phyloP scores from a whole-genome alignment of 2,113 vertebrate genomes.

The Martes martes region DNA sequence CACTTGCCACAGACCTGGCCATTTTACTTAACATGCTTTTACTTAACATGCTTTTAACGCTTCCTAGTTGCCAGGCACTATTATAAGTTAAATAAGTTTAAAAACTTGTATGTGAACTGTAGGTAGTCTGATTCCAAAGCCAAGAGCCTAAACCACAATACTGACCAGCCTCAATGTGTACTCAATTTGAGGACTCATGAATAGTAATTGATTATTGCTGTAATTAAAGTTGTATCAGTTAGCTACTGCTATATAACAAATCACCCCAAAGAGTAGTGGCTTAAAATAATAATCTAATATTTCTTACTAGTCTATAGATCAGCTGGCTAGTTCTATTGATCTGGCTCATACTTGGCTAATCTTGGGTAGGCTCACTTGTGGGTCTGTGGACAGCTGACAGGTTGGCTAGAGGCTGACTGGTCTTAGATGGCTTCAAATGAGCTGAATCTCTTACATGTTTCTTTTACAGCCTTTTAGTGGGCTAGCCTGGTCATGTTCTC shows the following conservation, averaged over 20 bases:
- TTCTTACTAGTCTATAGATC: background rate
- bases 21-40: conserved; percentile 1
- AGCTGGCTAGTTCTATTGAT: background rate
- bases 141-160: background rate
- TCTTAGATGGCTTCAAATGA: background rate
- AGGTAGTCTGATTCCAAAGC: background rate
- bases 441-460: background rate
- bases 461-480: background rate
- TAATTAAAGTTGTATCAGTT: background rate
- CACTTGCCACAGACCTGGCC: background rate
- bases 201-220: background rate
- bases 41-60: background rate
- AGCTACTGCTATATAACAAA: background rate
- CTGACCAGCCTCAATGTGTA: background rate
- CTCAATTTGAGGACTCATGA: background rate
- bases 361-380: background rate
- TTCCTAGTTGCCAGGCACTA: background rate
- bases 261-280: background rate
- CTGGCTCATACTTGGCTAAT: background rate
- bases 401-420: background rate
- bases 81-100: background rate
- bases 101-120: background rate
- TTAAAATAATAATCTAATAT: background rate
- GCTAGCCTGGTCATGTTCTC: background rate
- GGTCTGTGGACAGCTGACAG: background rate